Evolutionary conservation across 64 coral and sea anemone genomes (phyloP), one percentile per base, ranked within the genome.

Genomic region (Actinia tenebrosa): DNA sequence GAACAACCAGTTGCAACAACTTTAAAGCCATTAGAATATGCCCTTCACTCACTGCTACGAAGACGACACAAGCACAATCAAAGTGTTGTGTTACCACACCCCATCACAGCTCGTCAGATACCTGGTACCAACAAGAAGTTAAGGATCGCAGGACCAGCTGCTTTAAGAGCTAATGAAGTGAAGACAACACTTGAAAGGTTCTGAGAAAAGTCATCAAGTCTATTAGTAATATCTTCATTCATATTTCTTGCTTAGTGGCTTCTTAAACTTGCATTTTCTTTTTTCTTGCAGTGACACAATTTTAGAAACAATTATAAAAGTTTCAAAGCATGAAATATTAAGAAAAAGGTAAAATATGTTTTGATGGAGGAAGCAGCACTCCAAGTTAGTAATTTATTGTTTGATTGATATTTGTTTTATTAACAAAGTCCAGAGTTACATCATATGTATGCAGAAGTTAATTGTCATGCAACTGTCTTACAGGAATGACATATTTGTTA

Each of bases 261-360:
- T 66, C 19, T 66, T 66, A 4, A 66, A 20, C 63, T 64, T 79
- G 68, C 53, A 44, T 43, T 80, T 7, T 61, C 63, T 79, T 89
- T 15, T 64, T 17, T 89, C 78, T 82, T 86, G 7, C 75, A 98
- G 96, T 89, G 87, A 90, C 23, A 85, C 89, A 71, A 83, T 98
- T 7, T 81, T 98, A 56, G 91, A 98, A 56, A 88, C 88, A 60
- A 84, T 98, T 4, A 55, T 95, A 1, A 94, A 92, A 22, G 86
- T 98, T 26, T 85, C 96, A 60, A 95, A 91, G 77, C 96, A 98
- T 45, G 60, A 89, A 77, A 91, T 98, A 61, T 88, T 98, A 79
- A 80, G 82, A 30, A 95, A 77, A 46, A 95, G 93, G 96, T 95
- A 89, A 53, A 54, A 0, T 37, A 37, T 37, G 30, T 37, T 37